phyloP scores from a whole-genome alignment of 2,888 invertebrate genomes.

The Nineta flava region DNA sequence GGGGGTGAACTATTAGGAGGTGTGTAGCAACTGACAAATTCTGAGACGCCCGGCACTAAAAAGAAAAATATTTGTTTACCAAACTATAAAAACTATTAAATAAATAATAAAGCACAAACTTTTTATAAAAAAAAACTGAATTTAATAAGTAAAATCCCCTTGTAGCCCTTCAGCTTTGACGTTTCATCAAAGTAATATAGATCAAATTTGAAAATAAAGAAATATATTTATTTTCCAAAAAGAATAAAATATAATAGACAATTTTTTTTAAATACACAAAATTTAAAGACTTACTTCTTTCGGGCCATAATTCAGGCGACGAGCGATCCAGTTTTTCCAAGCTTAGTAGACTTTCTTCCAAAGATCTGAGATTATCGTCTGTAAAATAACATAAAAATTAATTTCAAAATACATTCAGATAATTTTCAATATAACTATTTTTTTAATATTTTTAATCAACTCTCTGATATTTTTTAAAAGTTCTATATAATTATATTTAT shows the following conservation, averaged over 20 bases:
- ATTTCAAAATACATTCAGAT: not conserved
- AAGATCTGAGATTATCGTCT: conserved; percentile 5
- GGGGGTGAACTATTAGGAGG: conserved; percentile 41
- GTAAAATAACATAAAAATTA: conserved; percentile 1
- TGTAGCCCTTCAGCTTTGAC: conserved; percentile 8
- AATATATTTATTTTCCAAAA: not conserved
- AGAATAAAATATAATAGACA: not conserved
- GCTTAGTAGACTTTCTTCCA: conserved; percentile 66
- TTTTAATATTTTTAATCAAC: not conserved
- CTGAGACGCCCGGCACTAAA: conserved; percentile 78
- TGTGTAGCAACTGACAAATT: conserved; percentile 57
- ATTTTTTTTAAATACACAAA: not conserved
- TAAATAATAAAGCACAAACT: conserved; percentile 6
- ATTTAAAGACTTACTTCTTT: conserved; percentile 57
- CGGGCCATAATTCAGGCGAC: conserved; percentile 95
- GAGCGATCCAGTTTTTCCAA: conserved; percentile 82
- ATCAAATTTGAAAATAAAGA: not conserved
- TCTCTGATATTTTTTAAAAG: not conserved
- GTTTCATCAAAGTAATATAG: no score
- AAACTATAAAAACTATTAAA: not conserved
- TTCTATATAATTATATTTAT: not conserved
- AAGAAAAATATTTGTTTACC: conserved; percentile 21
- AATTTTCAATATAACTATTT: not conserved
- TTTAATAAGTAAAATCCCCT: not conserved
- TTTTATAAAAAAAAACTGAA: not conserved